These are phyloP conservation scores for Myocastor coypus DNA, from an alignment of 2,113 vertebrate species.

Conservation along the genomic window DNA sequence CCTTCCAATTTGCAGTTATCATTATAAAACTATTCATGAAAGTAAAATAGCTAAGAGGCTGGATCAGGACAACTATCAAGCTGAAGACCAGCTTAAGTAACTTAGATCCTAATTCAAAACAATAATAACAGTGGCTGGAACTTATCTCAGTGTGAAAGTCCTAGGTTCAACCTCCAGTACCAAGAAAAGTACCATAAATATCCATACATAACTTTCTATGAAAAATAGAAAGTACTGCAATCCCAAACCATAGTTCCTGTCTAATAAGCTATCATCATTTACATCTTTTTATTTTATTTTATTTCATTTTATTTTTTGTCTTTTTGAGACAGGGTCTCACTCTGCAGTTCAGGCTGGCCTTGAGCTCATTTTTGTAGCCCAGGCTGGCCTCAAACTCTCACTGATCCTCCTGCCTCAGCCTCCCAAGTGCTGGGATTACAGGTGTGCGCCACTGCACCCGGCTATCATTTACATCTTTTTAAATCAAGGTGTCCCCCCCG, in stretches of 20 bases:
- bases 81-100: not conserved
- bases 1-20: slow-evolving; percentile 8
- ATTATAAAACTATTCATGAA: slow-evolving; percentile 28
- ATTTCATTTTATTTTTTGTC: too few species aligned
- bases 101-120: not conserved
- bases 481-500: not conserved
- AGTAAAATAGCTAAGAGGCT: not conserved
- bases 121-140: not conserved
- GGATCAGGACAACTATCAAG: not conserved
- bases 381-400: too few species aligned
- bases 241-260: not conserved
- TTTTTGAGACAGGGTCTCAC: too few species aligned
- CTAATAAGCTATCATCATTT: not conserved
- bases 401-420: too few species aligned
- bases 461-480: not conserved
- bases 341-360: too few species aligned
- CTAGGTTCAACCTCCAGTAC: not conserved
- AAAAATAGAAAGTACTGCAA: slow-evolving; percentile 24
- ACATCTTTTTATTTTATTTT: not conserved
- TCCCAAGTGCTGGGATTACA: too few species aligned
- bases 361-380: too few species aligned
- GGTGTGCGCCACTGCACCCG: too few species aligned
- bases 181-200: not conserved
- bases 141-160: not conserved
- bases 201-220: not conserved